These are phyloP conservation scores for Pseudoatta argentina DNA, from an alignment of 1,140 invertebrate species.

Conservation along the genomic window DNA sequence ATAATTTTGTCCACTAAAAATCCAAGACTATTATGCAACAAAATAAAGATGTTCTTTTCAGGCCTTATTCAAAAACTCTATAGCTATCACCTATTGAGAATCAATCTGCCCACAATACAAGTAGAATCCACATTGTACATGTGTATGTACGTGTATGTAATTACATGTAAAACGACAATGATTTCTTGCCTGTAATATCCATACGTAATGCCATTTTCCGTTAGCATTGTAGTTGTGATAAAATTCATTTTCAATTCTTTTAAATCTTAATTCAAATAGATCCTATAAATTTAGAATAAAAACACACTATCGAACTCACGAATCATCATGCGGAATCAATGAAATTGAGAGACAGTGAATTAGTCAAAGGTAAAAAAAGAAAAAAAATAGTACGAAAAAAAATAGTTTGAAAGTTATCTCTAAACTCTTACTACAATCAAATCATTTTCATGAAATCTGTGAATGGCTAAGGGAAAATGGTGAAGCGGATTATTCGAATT, in stretches of 20 bases:
- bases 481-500: slow-evolving; percentile 21
- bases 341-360: neutral
- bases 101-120: neutral
- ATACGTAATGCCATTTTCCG: slow-evolving; percentile 40
- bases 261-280: neutral
- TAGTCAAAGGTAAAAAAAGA: neutral
- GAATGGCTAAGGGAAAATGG: slow-evolving; percentile 38
- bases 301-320: neutral
- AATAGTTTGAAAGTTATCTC: neutral
- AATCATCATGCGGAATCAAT: neutral
- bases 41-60: neutral
- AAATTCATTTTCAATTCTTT: neutral
- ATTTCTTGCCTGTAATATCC: neutral
- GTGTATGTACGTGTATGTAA: slow-evolving; percentile 40
- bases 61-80: neutral
- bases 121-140: slow-evolving; percentile 11
- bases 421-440: neutral
- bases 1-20: neutral
- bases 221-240: neutral
- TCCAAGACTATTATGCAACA: neutral
- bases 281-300: neutral
- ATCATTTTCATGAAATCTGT: neutral
- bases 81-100: slow-evolving; percentile 3
- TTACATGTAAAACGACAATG: slow-evolving; percentile 18
- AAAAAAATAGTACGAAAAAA: neutral